A percentile compares a stretch with the other conserved stretches of the same genome.
Conservation (phyloP, 2,797 vertebrate species). For the Oreochromis mossambicus region DNA sequence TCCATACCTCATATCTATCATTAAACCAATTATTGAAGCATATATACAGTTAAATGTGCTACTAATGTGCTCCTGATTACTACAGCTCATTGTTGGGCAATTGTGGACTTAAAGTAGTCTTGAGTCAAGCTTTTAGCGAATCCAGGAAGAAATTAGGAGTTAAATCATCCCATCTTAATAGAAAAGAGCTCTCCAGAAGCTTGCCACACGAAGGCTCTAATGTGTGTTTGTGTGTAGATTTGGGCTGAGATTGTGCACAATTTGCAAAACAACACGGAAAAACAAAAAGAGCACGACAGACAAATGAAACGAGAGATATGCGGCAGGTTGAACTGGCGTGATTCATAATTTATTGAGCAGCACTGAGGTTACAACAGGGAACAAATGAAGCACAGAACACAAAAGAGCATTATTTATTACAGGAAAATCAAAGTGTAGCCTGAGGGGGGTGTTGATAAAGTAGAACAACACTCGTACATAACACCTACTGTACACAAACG, state of each 20-base stretch:
- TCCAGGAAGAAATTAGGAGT: not conserved
- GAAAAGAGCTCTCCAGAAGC: not conserved
- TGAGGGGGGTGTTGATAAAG: slow-evolving; percentile 34
- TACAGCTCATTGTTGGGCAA: not conserved
- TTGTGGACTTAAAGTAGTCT: not conserved
- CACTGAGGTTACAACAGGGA: slow-evolving; percentile 65
- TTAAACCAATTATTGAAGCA: not conserved
- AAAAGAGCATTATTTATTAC: slow-evolving; percentile 75
- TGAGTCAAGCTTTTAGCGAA: not conserved
- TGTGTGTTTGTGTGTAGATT: not conserved
- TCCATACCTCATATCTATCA: not conserved
- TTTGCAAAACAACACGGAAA: not conserved
- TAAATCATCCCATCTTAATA: not conserved
- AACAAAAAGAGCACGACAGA: slow-evolving; percentile 22
- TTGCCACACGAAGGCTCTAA: not conserved
- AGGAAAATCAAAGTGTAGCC: slow-evolving; percentile 58
- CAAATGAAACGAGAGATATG: slow-evolving; percentile 62
- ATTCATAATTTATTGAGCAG: slow-evolving; percentile 73
- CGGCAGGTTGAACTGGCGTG: slow-evolving; percentile 52
- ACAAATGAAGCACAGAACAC: slow-evolving; percentile 64
- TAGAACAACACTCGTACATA: slow-evolving; percentile 37
- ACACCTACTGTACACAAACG: slow-evolving; percentile 49
- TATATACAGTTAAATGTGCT: not conserved
- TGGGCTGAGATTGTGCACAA: not conserved
- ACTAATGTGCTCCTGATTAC: not conserved